These are phyloP conservation scores for Myiotriccus ornatus DNA, from an alignment of 2,797 vertebrate genomes.

Conservation along the genomic window DNA sequence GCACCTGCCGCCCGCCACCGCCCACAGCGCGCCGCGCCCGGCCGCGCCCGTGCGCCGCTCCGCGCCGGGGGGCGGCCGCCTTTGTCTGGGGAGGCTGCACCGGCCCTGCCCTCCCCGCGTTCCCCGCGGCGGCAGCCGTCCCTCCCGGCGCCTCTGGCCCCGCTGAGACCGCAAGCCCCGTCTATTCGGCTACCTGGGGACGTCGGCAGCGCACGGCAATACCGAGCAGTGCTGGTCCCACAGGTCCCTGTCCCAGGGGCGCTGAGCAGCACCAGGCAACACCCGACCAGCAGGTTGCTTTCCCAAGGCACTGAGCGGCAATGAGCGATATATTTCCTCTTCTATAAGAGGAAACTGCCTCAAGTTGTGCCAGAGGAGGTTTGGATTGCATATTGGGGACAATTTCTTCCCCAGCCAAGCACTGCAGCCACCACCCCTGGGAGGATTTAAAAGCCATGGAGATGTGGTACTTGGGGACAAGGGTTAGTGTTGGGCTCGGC, in stretches of 20 bases:
- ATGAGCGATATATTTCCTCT: neutral
- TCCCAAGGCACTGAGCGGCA: neutral
- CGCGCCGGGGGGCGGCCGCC: neutral
- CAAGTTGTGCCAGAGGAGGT: neutral
- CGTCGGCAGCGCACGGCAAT: accelerated
- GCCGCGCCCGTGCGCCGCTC: neutral
- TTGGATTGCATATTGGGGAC: neutral
- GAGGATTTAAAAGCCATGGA: neutral
- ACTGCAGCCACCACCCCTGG: neutral
- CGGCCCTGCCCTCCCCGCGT: neutral
- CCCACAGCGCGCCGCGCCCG: neutral
- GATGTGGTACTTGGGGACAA: neutral
- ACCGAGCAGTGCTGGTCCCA: neutral
- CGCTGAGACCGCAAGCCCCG: neutral
- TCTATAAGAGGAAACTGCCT: neutral
- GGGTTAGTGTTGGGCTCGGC: neutral
- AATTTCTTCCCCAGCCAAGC: neutral
- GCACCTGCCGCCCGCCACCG: neutral
- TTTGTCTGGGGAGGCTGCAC: accelerated
- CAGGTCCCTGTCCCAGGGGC: neutral
- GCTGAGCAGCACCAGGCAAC: neutral
- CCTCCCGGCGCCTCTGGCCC: neutral
- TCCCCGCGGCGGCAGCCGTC: neutral
- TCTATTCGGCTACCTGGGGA: neutral
- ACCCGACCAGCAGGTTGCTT: neutral